Evolutionary conservation across 2,888 invertebrate genomes (phyloP), one percentile per base, ranked within the genome.

Genomic region (Cerastoderma edule): DNA sequence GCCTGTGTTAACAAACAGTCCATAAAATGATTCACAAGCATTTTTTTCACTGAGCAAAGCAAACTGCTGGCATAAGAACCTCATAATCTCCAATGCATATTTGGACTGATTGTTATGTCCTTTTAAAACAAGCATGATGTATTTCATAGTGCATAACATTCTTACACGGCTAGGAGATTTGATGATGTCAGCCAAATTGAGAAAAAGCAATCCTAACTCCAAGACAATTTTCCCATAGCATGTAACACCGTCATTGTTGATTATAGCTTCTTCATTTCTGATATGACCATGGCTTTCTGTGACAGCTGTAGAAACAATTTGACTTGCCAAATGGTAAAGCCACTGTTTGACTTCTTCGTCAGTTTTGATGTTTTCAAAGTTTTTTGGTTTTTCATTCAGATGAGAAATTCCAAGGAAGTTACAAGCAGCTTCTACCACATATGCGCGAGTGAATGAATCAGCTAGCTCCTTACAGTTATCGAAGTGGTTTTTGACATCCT

Each of bases 391-490:
- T 44, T 44, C 44, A 44, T 44, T 44, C 10, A 19, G 44, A 44
- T 44, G 44, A 19, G 44, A 44, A 13, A 44, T 8, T 44, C 44
- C 44, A 44, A 44, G 44, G 16, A 44, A 13, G 44, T 44, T 44
- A 19, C 44, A 67, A n/a, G 28, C 32, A 33, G 67, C 67, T 53
- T 53, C 32, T 28, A 56, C 68, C 39, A 68, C n/a, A 22, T 44
- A 68, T 27, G 56, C 27, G 54, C 56, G 54, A 22, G 56, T 24
- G 33, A 67, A 50, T 22, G 53, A 53, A 33, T 24, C 24, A 22
- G 67, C 67, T 22, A 67, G 67, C 22, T 67, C 67, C 33, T 53
- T 67, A 67, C 67, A 67, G 53, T 53, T 53, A 6, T 67, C 67
- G 32, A 22, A 67, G 24, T 67, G 67, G 33, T 67, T 67, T 67